Evolutionary conservation across 2,888 invertebrate species (phyloP), one percentile per base, ranked within the genome.

Genomic region (Microctonus brassicae): DNA sequence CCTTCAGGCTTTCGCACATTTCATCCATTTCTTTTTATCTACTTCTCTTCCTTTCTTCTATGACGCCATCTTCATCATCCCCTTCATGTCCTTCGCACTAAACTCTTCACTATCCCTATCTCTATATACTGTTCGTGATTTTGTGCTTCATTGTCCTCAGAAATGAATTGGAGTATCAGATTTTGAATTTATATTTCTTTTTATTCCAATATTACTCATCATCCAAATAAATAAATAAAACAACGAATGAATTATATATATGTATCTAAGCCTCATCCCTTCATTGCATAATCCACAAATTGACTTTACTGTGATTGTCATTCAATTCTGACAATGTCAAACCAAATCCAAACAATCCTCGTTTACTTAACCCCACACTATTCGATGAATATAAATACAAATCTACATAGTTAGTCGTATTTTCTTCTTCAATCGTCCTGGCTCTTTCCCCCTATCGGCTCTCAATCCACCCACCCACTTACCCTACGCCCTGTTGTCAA

Each of bases 1-100:
- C 61, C 61, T 36, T 55, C 58, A 65, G 66, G 72, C 64, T 58
- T 64, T 47, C 57, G 17, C 26, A 47, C 55, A 29, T 60, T 63
- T 29, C 29, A 34, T 24, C n/a, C 57, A 33, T 65, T 34, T 72
- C 61, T 39, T 53, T 24, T 58, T 24, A 17, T 53, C 72, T 34
- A 42, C 47, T 52, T 60, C 52, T 33, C 57, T 57, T 58, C 61
- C 24, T 63, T 69, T 64, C 11, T 52, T 39, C 58, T 36, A 20
- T 24, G 13, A 52, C 29, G 55, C 24, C 53, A 47, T 47, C 7
- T 47, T 47, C 47, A 47, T 47, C 17, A 7, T 17, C 47, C 7
- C 17, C 17, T n/a, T 47, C 4, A 47, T 47, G 47, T 47, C 47
- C 47, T 47, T 47, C 17, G 47, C 6, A 47, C 47, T 17, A 20